Evolutionary conservation across 2,888 invertebrate species (phyloP), one percentile per base, ranked within the genome.

Genomic region (Macropis europaea): DNA sequence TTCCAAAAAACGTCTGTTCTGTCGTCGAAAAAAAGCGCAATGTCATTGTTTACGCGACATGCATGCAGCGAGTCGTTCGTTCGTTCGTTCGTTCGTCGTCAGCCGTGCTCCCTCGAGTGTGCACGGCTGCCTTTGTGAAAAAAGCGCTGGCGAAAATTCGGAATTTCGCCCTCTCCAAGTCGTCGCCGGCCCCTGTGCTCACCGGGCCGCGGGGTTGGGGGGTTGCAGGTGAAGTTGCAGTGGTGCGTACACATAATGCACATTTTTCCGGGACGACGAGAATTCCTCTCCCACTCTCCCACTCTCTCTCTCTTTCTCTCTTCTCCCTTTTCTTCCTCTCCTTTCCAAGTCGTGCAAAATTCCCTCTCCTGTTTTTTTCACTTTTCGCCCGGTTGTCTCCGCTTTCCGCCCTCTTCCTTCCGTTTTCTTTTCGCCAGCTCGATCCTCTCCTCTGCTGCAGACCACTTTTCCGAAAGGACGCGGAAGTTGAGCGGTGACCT

Each of bases 251-350:
- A 43, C 47, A 72, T 62, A 72, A 72, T 72, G 67, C 73, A 52
- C 73, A 36, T 57, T 74, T 74, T 74, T 72, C 73, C 67, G 72
- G 59, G 53, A 72, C 72, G 66, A 66, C 72, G 73, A 62, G 61
- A 72, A 72, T 59, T 63, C 45, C 72, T 43, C 30, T 43, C 43
- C 53, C 54, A 52, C 61, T 54, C 30, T 26, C 38, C 67, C 47
- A 52, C 38, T 52, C 75, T 50, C 15, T 24, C 32, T 11, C 42
- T 34, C 45, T 47, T 26, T 52, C 54, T 40, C 15, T 17, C 19
- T 48, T 24, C 19, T 32, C 54, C 17, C 13, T 9, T 52, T 40
- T 45, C 13, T 38, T 47, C n/a, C 26, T 9, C 28, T 19, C n/a
- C n/a, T n/a, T n/a, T 24, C 40, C 24, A 45, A 66, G 57, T 66